Evolutionary conservation across 2,888 invertebrate species (phyloP).

Genomic region (Ennomos erosarius): DNA sequence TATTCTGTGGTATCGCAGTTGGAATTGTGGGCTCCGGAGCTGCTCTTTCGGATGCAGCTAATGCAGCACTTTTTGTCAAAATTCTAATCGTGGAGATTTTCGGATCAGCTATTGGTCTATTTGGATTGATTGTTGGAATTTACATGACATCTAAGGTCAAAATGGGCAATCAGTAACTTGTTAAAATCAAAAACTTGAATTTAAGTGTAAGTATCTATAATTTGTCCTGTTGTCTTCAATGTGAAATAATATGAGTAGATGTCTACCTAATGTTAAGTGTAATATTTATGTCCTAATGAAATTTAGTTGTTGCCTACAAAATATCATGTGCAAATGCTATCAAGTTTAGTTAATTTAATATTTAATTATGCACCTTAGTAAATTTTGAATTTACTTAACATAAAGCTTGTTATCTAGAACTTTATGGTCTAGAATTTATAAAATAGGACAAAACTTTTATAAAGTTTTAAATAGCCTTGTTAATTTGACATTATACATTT

Average conservation of each 20-base stretch:
- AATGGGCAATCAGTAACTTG: slow-evolving; percentile 88
- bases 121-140: slow-evolving; percentile 99
- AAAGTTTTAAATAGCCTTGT: slow-evolving; percentile 15
- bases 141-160: slow-evolving; percentile 94
- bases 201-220: slow-evolving; percentile 72
- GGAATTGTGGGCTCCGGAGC: slow-evolving; percentile 99
- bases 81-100: slow-evolving; percentile 99
- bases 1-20: slow-evolving; percentile 97
- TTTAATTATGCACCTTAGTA: no score
- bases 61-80: slow-evolving; percentile 97
- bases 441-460: slow-evolving; percentile 11
- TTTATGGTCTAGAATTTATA: slow-evolving; percentile 5
- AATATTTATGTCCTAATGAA: no score
- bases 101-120: slow-evolving; percentile 99
- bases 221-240: slow-evolving; percentile 28
- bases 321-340: no score
- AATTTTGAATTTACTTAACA: no score
- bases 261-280: slow-evolving; percentile 15
- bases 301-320: no score
- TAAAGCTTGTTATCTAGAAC: neutral
- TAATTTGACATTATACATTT: slow-evolving; percentile 33
- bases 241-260: slow-evolving; percentile 16
- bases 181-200: slow-evolving; percentile 65
- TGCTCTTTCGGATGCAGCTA: slow-evolving; percentile 98
- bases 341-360: no score